Base-by-base conservation (phyloP, 1,140 invertebrate species). In the Aricia agestis region DNA sequence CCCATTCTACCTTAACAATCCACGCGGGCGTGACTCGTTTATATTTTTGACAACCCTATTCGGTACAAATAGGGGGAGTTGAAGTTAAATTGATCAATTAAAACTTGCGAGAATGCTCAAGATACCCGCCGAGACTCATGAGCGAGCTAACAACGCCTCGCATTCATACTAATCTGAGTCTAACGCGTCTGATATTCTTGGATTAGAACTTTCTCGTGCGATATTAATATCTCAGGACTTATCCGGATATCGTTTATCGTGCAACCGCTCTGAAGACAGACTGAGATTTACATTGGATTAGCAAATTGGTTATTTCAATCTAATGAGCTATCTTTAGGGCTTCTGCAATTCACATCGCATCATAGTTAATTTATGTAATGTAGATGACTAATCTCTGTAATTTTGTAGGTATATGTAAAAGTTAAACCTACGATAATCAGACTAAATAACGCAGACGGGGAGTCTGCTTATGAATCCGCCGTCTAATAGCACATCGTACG, bases 41-140 rank as follows among this genome's bases (percentile, higher is more conserved):
- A 52, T 10, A 52, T 13, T 52, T 52, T 52, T 69, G 58, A 31
- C 58, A 76, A 45, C 77, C 73, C 75, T 78, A 57, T 72, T 18
- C 18, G 19, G 59, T 67, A 59, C 70, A 83, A 79, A 80, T 76
- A 72, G 66, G 73, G 71, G 71, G 74, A 74, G 74, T 82, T 80
- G 25, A 82, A 86, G 80, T 86, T 86, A 80, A 84, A 86, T 84
- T 82, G 82, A 85, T 81, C 83, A 84, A 86, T 86, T 86, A 86
- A 85, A 86, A 86, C 82, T 85, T 84, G 71, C 67, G 68, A 67
- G 66, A 66, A 70, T 76, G 68, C 59, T 72, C 70, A 61, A 76
- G 77, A 75, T 76, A 74, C 72, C 78, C 75, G 63, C 72, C 18
- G 66, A 72, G 74, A 75, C 36, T 57, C 68, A 70, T 66, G 68